Evolutionary conservation across 2,888 invertebrate genomes (phyloP).

Genomic region (Atethmia centrago): DNA sequence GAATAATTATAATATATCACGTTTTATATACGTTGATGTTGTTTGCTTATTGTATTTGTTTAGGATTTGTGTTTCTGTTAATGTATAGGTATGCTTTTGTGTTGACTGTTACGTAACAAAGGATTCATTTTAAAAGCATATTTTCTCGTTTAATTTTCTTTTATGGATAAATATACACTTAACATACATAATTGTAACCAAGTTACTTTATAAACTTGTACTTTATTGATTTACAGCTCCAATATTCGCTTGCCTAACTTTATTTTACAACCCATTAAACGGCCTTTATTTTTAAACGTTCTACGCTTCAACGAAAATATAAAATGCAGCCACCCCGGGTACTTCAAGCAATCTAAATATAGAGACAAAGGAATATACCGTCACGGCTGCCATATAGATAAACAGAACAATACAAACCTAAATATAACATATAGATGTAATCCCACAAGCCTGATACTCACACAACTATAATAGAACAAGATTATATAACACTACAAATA

Average conservation of each 20-base stretch:
- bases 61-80: slow-evolving; percentile 34
- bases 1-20: slow-evolving; percentile 36
- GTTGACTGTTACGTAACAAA: slow-evolving; percentile 55
- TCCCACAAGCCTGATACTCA: slow-evolving; percentile 30
- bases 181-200: neutral
- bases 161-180: slow-evolving; percentile 13
- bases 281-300: slow-evolving; percentile 31
- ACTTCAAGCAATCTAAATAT: slow-evolving; percentile 51
- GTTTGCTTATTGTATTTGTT: slow-evolving; percentile 46
- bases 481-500: slow-evolving; percentile 55
- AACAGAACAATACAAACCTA: slow-evolving; percentile 47
- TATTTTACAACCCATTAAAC: slow-evolving; percentile 32
- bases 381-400: slow-evolving; percentile 52
- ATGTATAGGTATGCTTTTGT: slow-evolving; percentile 31
- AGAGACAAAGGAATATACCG: slow-evolving; percentile 54
- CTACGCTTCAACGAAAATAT: slow-evolving; percentile 33
- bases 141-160: slow-evolving; percentile 52
- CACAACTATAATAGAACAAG: slow-evolving; percentile 28
- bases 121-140: slow-evolving; percentile 36
- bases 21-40: slow-evolving; percentile 45
- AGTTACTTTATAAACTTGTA: neutral
- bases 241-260: slow-evolving; percentile 4
- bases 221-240: slow-evolving; percentile 11
- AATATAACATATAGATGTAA: slow-evolving; percentile 36
- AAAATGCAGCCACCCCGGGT: slow-evolving; percentile 37